phyloP scores from a whole-genome alignment of 2,888 invertebrate genomes.

The Kryphioiulus occultus region DNA sequence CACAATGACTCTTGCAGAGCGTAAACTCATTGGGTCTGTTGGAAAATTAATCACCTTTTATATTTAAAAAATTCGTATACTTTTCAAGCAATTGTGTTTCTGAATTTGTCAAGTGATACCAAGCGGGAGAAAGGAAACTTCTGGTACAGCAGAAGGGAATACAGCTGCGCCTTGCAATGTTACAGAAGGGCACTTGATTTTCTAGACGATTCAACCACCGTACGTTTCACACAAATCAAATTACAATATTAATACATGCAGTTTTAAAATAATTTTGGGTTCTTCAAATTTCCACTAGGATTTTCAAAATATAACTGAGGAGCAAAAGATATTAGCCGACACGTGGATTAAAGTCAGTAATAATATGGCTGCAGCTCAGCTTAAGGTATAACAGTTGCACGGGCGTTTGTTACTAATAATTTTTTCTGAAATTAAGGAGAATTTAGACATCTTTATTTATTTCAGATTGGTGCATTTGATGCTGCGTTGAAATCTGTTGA shows the following conservation, averaged over 20 bases:
- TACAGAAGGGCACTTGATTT: constrained; percentile 86
- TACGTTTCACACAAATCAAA: too few relatives aligned
- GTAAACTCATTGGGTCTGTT: constrained; percentile 76
- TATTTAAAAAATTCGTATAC: too few relatives aligned
- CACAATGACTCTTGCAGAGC: constrained; percentile 70
- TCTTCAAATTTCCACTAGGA: background rate
- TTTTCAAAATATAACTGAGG: constrained; percentile 37
- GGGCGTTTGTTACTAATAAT: too few relatives aligned
- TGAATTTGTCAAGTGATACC: constrained; percentile 65
- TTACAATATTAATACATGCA: too few relatives aligned
- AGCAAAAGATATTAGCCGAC: constrained; percentile 63
- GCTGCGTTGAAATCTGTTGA: constrained; percentile 84
- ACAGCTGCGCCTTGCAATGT: constrained; percentile 81
- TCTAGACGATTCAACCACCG: constrained; percentile 66
- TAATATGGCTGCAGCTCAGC: constrained; percentile 90
- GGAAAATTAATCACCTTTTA: too few relatives aligned
- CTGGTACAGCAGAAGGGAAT: constrained; percentile 85
- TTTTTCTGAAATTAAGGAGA: background rate
- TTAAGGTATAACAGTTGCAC: constrained; percentile 71
- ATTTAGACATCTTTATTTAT: background rate
- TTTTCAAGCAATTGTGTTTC: too few relatives aligned
- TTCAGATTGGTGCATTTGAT: constrained; percentile 75
- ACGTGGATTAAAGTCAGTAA: constrained; percentile 85
- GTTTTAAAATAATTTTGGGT: background rate
- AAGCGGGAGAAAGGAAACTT: constrained; percentile 89